phyloP scores from a whole-genome alignment of 2,113 vertebrate genomes.

The Tenrec ecaudatus region DNA sequence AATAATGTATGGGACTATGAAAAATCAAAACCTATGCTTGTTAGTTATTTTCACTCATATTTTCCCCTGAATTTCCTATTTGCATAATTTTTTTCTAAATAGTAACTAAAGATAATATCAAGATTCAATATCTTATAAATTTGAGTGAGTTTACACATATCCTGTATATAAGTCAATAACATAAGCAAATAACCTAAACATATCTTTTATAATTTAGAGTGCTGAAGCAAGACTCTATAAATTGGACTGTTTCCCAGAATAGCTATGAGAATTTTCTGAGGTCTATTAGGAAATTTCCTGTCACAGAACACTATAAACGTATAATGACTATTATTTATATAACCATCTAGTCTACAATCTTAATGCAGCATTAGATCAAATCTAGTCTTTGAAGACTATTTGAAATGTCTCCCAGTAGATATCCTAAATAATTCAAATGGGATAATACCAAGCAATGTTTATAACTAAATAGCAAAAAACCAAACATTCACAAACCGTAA shows the following conservation, averaged over 20 bases:
- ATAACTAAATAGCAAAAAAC: constrained; percentile 48
- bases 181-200: constrained; percentile 42
- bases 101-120: not conserved
- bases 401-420: constrained; percentile 22
- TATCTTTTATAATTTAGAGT: constrained; percentile 59
- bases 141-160: not conserved
- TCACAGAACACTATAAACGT: constrained; percentile 57
- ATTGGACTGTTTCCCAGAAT: constrained; percentile 71
- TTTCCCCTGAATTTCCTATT: not conserved
- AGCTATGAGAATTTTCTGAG: constrained; percentile 64
- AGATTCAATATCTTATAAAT: constrained; percentile 19
- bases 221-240: constrained; percentile 67
- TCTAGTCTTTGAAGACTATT: not conserved
- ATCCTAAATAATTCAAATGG: constrained; percentile 42
- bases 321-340: constrained; percentile 43
- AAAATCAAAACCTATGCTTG: constrained; percentile 17
- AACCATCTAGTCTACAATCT: constrained; percentile 41
- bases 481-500: constrained; percentile 35
- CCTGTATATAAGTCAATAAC: constrained; percentile 28
- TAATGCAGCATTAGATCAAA: constrained; percentile 40
- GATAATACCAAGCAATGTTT: constrained; percentile 35
- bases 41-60: constrained; percentile 2
- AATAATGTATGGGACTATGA: constrained; percentile 13
- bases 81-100: not conserved
- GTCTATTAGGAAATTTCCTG: constrained; percentile 63